phyloP scores from a whole-genome alignment of 2,113 vertebrate genomes.

The Poeciliopsis occidentalis region DNA sequence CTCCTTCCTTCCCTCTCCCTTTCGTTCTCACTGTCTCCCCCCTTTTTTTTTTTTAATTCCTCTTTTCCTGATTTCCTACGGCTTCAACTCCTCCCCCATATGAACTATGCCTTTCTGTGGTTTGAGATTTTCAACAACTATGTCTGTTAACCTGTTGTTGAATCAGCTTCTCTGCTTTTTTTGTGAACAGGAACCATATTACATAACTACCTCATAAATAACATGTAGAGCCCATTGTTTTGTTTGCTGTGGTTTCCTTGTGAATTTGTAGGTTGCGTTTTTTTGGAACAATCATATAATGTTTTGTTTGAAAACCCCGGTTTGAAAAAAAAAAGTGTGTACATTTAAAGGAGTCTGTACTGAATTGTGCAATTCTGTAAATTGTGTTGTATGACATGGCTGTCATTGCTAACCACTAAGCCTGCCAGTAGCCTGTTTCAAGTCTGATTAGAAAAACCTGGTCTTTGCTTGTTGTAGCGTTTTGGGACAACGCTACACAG shows the following conservation, averaged over 20 bases:
- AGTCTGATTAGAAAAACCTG: slow-evolving; percentile 72
- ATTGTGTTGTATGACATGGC: slow-evolving; percentile 60
- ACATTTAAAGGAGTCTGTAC: slow-evolving; percentile 42
- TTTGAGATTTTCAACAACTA: slow-evolving; percentile 32
- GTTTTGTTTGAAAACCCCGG: slow-evolving; percentile 41
- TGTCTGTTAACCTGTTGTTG: slow-evolving; percentile 17
- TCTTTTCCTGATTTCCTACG: slow-evolving; percentile 12
- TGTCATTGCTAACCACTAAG: slow-evolving; percentile 57
- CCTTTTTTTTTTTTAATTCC: slow-evolving; percentile 2
- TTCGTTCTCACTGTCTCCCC: neutral
- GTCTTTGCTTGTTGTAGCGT: slow-evolving; percentile 29
- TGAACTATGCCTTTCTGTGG: slow-evolving; percentile 8
- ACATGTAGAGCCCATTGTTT: slow-evolving; percentile 38
- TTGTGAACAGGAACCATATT: slow-evolving; percentile 31
- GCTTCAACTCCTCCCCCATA: slow-evolving; percentile 5
- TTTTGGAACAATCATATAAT: slow-evolving; percentile 38
- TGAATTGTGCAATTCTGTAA: slow-evolving; percentile 52
- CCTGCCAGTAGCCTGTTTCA: slow-evolving; percentile 42
- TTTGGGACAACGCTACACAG: slow-evolving; percentile 60
- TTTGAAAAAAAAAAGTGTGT: slow-evolving; percentile 11
- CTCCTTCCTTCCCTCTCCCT: neutral
- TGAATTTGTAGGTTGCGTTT: slow-evolving; percentile 37
- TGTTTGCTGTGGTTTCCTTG: slow-evolving; percentile 19
- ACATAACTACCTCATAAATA: slow-evolving; percentile 25
- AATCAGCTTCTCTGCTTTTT: slow-evolving; percentile 8